A percentile compares a stretch with the other conserved stretches of the same genome.
These are phyloP conservation scores for Orthonychiurus folsomi DNA, from an alignment of 2,888 invertebrate species.

Conservation along the genomic window DNA sequence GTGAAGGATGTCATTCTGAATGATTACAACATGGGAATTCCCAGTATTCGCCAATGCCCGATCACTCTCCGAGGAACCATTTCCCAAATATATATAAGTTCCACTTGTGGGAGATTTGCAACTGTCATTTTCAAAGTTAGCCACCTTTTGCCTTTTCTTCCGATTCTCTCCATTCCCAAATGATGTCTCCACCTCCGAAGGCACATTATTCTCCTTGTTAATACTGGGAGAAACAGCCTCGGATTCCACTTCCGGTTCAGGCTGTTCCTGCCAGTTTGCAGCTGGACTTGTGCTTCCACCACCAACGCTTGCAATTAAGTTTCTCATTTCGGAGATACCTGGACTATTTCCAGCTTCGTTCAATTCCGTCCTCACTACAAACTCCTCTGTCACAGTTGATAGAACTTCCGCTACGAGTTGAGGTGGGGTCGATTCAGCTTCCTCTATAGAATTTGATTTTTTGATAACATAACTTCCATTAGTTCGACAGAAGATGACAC, in stretches of 20 bases:
- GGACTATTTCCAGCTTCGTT: background rate
- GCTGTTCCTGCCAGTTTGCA: background rate
- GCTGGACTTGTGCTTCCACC: background rate
- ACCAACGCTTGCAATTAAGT: background rate
- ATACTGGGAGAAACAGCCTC: background rate
- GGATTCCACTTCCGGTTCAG: background rate
- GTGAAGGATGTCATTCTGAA: constrained; percentile 20
- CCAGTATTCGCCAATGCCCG: constrained; percentile 9
- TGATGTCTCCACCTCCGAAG: too few species aligned
- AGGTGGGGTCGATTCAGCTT: background rate
- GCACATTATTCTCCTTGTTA: background rate
- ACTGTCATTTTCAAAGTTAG: too few species aligned
- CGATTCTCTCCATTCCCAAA: too few species aligned
- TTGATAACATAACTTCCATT: constrained; percentile 19
- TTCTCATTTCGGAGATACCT: background rate
- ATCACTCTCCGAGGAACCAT: constrained; percentile 18
- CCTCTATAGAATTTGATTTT: background rate
- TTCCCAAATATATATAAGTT: constrained; percentile 10
- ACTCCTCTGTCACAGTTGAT: too few species aligned
- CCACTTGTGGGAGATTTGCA: constrained; percentile 11
- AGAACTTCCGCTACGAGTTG: background rate
- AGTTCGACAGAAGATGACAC: constrained; percentile 15
- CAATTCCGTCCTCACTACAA: too few species aligned
- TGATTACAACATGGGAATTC: constrained; percentile 18
- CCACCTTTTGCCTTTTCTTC: too few species aligned